phyloP scores from a whole-genome alignment of 2,113 vertebrate species.

The Calyptomena viridis region DNA sequence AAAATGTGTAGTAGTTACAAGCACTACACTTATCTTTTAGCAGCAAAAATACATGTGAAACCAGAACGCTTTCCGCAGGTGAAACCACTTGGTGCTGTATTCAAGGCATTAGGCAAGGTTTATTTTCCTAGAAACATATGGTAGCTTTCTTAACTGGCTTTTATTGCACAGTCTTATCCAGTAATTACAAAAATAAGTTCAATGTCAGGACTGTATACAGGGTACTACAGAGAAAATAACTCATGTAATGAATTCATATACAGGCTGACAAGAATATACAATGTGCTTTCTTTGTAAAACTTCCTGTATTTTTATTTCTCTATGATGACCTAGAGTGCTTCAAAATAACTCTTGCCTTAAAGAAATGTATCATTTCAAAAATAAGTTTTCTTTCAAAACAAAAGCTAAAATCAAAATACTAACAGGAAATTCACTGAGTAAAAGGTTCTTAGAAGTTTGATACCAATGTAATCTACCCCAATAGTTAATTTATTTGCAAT shows the following conservation, averaged over 20 bases:
- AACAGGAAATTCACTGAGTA: background rate
- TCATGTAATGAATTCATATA: background rate
- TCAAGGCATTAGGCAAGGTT: background rate
- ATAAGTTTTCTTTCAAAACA: background rate
- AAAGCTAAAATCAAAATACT: background rate
- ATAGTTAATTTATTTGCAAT: background rate
- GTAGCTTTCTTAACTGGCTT: background rate
- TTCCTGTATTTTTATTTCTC: background rate
- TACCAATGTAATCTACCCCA: background rate
- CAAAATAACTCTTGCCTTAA: background rate
- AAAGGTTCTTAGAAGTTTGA: background rate
- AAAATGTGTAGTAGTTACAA: background rate
- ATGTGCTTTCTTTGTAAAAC: background rate
- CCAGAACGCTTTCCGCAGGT: background rate
- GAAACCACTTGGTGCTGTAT: background rate
- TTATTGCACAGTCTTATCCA: background rate
- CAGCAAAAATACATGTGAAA: background rate
- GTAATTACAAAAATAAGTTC: background rate
- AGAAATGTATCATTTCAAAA: background rate
- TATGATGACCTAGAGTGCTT: background rate
- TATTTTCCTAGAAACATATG: background rate
- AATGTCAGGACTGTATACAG: background rate
- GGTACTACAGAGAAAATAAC: background rate
- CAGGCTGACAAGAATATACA: background rate
- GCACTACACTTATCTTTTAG: background rate